Evolutionary conservation across 2,797 vertebrate genomes (phyloP).

Genomic region (Geotrypetes seraphini): DNA sequence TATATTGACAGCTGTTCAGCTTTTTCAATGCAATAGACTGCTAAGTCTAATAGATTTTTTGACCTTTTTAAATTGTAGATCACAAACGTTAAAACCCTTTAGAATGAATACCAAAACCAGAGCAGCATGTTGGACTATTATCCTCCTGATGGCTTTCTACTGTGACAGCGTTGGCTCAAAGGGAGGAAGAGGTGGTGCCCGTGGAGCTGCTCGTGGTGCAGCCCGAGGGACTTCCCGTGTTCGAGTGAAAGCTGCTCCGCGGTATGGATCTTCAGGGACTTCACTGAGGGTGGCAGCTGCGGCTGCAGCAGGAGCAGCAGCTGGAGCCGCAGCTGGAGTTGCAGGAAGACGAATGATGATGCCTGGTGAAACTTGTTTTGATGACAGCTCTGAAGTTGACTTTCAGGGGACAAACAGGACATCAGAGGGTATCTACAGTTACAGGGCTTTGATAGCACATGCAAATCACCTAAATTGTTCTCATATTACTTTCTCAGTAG

Average conservation of each 20-base stretch:
- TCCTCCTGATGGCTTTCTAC: slow-evolving; percentile 71
- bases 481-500: slow-evolving; percentile 29
- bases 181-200: slow-evolving; percentile 79
- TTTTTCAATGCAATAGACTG: too few species aligned
- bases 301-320: slow-evolving; percentile 67
- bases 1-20: too few species aligned
- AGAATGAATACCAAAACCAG: too few species aligned
- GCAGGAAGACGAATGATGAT: slow-evolving; percentile 59
- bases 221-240: slow-evolving; percentile 52
- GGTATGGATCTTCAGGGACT: too few species aligned
- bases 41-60: too few species aligned
- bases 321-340: slow-evolving; percentile 60
- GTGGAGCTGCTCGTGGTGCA: slow-evolving; percentile 71
- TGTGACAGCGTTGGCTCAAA: slow-evolving; percentile 63
- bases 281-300: slow-evolving; percentile 58
- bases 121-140: slow-evolving; percentile 71
- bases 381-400: slow-evolving; percentile 39
- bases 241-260: slow-evolving; percentile 40
- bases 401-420: slow-evolving; percentile 66
- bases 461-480: background rate
- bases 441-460: slow-evolving; percentile 64
- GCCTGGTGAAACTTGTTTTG: slow-evolving; percentile 47
- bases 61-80: too few species aligned
- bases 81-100: too few species aligned
- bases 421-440: slow-evolving; percentile 44